Evolutionary conservation across 2,113 vertebrate genomes (phyloP).

Genomic region (Etheostoma spectabile): DNA sequence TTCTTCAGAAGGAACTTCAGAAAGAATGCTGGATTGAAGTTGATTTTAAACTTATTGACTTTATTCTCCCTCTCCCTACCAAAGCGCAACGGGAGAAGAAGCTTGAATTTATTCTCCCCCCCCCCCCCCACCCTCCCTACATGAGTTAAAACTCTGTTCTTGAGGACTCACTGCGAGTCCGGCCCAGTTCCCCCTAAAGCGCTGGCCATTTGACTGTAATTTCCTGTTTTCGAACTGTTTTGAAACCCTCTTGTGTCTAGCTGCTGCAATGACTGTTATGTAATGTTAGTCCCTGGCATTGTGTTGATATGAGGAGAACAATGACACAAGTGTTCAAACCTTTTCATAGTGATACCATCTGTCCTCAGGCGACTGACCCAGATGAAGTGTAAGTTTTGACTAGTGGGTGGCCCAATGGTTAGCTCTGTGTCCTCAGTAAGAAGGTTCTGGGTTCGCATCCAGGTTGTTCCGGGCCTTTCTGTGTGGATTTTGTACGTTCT

Average conservation of each 20-base stretch:
- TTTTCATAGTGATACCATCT: background rate
- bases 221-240: constrained; percentile 78
- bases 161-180: background rate
- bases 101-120: too few relatives aligned
- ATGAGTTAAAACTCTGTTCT: background rate
- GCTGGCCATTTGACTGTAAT: constrained; percentile 58
- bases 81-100: too few relatives aligned
- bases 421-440: too few relatives aligned
- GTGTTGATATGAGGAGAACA: constrained; percentile 26
- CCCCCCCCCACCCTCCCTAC: too few relatives aligned
- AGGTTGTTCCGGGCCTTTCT: too few relatives aligned
- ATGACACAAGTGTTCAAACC: constrained; percentile 16
- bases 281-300: constrained; percentile 13
- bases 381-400: background rate
- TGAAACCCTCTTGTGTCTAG: constrained; percentile 38
- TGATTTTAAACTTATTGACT: too few relatives aligned
- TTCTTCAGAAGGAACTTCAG: too few relatives aligned
- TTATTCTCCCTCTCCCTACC: too few relatives aligned
- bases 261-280: constrained; percentile 36
- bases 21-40: too few relatives aligned
- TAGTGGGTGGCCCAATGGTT: background rate
- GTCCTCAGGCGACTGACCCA: constrained; percentile 15
- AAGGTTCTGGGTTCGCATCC: too few relatives aligned
- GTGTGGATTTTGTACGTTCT: too few relatives aligned
- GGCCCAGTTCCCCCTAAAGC: constrained; percentile 36